Percentiles rank a stretch among this genome's conserved stretches.
Conservation (phyloP, 1,140 invertebrate genomes). For the Orius insidiosus region DNA sequence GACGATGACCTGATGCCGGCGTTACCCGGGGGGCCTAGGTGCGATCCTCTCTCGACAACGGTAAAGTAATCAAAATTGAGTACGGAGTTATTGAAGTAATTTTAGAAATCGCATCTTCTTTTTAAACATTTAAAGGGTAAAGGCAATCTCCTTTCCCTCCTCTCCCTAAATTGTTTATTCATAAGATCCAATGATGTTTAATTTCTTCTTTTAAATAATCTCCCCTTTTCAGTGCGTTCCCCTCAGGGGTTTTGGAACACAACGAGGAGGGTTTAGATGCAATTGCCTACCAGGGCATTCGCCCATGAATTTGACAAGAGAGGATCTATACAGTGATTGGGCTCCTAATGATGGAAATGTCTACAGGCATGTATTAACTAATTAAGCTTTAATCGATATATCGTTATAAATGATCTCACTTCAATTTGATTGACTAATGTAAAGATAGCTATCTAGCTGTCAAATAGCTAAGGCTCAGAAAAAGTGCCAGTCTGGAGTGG, state of each 20-base stretch:
- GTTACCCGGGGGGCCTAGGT: conserved; percentile 24
- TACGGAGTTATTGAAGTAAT: conserved; percentile 13
- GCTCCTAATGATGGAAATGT: neutral
- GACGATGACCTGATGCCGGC: conserved; percentile 23
- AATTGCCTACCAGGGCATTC: conserved; percentile 17
- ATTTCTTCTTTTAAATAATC: neutral
- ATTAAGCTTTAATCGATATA: neutral
- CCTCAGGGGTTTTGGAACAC: conserved; percentile 11
- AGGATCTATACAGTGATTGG: conserved; percentile 7
- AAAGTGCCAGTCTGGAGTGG: too few relatives aligned
- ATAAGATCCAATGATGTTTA: conserved; percentile 5
- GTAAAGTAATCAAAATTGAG: conserved; percentile 18
- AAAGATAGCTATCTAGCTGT: too few relatives aligned
- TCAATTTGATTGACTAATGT: too few relatives aligned
- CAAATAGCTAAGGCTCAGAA: too few relatives aligned
- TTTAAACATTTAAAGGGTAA: neutral
- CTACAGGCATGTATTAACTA: neutral
- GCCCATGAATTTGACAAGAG: conserved; percentile 1
- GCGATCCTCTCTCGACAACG: conserved; percentile 24
- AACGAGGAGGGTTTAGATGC: conserved; percentile 16
- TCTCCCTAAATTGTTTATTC: neutral
- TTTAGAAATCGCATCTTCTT: conserved; percentile 1
- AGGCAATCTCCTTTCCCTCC: conserved; percentile 1
- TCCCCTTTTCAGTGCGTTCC: conserved; percentile 14
- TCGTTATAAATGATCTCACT: too few relatives aligned